Evolutionary conservation across 2,797 vertebrate species (phyloP).

Genomic region (Tapera naevia): DNA sequence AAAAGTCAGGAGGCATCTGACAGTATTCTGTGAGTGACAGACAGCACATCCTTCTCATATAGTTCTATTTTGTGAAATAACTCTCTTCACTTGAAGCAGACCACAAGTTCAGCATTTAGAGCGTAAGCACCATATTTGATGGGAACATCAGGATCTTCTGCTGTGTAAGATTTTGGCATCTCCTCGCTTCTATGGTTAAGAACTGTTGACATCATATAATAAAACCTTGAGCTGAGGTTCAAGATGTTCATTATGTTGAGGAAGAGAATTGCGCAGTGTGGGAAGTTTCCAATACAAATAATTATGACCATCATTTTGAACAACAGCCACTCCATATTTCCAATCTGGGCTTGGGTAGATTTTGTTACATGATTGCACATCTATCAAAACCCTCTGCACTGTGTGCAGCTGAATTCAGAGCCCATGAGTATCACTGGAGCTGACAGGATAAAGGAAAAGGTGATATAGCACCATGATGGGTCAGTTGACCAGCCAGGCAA

Average conservation of each 20-base stretch:
- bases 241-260: not conserved
- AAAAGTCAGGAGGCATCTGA: constrained; percentile 3
- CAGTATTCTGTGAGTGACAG: not conserved
- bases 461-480: not conserved
- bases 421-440: not conserved
- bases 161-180: constrained; percentile 10
- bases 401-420: not conserved
- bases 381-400: not conserved
- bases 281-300: constrained; percentile 9
- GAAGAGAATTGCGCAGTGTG: not conserved
- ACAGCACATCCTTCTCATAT: not conserved
- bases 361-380: not conserved
- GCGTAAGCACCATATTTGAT: not conserved
- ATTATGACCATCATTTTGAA: not conserved
- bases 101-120: not conserved
- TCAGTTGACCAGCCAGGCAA: not conserved
- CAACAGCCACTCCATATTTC: not conserved
- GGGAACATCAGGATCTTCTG: constrained; percentile 5
- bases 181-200: not conserved
- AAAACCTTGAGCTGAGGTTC: not conserved
- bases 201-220: constrained; percentile 39
- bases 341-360: not conserved
- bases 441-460: not conserved
- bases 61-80: not conserved
- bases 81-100: not conserved